Conservation (phyloP, 2,113 vertebrate genomes). For the Sturnus vulgaris region DNA sequence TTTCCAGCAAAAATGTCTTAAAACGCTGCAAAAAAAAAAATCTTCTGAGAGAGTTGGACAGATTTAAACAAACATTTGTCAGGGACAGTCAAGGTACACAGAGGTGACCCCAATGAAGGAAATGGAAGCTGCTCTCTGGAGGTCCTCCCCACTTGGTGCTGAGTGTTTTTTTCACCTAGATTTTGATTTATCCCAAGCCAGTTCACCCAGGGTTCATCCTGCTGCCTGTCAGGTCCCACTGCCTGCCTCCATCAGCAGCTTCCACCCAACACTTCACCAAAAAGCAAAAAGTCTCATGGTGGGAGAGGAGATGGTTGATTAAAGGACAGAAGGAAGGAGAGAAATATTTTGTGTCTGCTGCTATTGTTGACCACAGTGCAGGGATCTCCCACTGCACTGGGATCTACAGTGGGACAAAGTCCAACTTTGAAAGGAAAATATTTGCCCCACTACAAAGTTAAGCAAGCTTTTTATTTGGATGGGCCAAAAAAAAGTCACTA, state of each 20-base stretch:
- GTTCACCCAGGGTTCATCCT: background rate
- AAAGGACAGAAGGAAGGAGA: background rate
- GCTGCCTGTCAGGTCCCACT: background rate
- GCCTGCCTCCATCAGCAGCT: background rate
- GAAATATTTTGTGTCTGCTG: background rate
- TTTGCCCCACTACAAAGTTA: background rate
- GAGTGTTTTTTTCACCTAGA: background rate
- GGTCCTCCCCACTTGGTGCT: background rate
- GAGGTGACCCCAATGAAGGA: background rate
- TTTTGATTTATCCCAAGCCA: background rate
- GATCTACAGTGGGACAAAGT: fast-evolving
- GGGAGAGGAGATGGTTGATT: background rate
- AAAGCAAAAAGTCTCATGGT: background rate
- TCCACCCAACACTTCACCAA: background rate
- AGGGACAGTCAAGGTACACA: background rate
- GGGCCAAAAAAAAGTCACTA: background rate
- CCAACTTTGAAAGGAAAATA: background rate
- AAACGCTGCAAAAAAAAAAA: background rate
- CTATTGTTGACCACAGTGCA: background rate
- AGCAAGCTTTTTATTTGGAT: background rate
- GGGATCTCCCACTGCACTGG: background rate
- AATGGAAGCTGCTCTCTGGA: background rate
- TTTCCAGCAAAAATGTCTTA: background rate
- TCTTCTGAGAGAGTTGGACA: background rate
- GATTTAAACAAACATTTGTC: slow-evolving; percentile 4